Conservation (phyloP, 2,113 vertebrate species). For the Oceanites oceanicus region DNA sequence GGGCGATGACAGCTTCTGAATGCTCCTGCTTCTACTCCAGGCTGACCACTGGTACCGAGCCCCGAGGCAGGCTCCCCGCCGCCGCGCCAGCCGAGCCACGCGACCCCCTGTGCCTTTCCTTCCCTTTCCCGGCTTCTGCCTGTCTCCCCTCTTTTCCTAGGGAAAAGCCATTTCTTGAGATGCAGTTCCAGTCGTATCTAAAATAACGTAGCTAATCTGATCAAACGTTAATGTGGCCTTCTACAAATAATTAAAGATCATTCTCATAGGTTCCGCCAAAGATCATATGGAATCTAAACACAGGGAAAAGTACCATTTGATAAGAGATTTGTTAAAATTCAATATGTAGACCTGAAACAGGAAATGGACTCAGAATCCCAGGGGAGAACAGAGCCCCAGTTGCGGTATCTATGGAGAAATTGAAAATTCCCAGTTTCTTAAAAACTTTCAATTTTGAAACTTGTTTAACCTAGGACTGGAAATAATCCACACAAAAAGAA, state of each 20-base stretch:
- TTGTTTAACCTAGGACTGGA: background rate
- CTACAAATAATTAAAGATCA: background rate
- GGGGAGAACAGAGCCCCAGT: background rate
- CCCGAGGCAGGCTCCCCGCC: background rate
- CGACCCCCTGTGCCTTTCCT: background rate
- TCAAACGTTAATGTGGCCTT: background rate
- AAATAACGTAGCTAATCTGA: background rate
- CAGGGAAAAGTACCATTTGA: background rate
- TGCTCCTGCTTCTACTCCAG: background rate
- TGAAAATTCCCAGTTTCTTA: background rate
- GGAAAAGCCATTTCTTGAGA: background rate
- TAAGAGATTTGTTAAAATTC: background rate
- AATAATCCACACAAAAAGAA: background rate
- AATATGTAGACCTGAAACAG: background rate
- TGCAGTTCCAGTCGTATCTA: background rate
- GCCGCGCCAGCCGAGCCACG: rapidly evolving
- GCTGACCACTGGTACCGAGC: background rate
- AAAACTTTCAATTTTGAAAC: background rate
- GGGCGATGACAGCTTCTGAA: background rate
- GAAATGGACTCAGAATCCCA: background rate
- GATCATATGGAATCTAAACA: background rate
- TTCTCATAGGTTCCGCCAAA: background rate
- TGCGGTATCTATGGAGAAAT: background rate
- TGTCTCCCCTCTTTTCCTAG: background rate
- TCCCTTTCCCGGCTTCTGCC: background rate